Conservation (phyloP, 2,113 vertebrate genomes). For the Ophthalmolycus amberensis region DNA sequence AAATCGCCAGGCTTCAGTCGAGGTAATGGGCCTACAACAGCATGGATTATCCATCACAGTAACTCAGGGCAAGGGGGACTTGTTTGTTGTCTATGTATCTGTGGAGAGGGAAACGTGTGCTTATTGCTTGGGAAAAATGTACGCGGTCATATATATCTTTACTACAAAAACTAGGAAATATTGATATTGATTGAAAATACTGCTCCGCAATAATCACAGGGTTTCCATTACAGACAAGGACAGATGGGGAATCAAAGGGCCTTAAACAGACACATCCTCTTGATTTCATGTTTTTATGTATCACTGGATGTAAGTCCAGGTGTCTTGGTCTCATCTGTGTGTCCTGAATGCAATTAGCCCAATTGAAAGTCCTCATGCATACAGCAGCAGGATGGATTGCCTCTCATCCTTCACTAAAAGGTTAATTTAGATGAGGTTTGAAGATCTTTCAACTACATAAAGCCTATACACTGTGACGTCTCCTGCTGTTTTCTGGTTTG, state of each 20-base stretch:
- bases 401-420: constrained; percentile 37
- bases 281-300: constrained; percentile 65
- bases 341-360: constrained; percentile 59
- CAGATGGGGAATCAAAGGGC: constrained; percentile 48
- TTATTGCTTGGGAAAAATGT: neutral
- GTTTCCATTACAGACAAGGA: neutral
- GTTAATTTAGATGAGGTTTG: constrained; percentile 20
- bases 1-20: constrained; percentile 57
- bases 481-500: neutral
- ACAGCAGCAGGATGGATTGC: constrained; percentile 45
- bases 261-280: constrained; percentile 29
- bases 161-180: neutral
- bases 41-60: constrained; percentile 57
- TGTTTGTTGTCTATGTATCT: constrained; percentile 40
- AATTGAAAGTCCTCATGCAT: constrained; percentile 69
- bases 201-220: neutral
- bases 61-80: constrained; percentile 14
- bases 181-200: constrained; percentile 12
- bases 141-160: constrained; percentile 17
- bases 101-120: neutral
- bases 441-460: neutral
- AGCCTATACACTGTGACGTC: neutral
- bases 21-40: constrained; percentile 60
- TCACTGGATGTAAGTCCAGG: constrained; percentile 37
- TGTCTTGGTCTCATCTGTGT: constrained; percentile 42